These are phyloP conservation scores for Sinocyclocheilus rhinocerous DNA, from an alignment of 2,113 vertebrate species.

Conservation along the genomic window DNA sequence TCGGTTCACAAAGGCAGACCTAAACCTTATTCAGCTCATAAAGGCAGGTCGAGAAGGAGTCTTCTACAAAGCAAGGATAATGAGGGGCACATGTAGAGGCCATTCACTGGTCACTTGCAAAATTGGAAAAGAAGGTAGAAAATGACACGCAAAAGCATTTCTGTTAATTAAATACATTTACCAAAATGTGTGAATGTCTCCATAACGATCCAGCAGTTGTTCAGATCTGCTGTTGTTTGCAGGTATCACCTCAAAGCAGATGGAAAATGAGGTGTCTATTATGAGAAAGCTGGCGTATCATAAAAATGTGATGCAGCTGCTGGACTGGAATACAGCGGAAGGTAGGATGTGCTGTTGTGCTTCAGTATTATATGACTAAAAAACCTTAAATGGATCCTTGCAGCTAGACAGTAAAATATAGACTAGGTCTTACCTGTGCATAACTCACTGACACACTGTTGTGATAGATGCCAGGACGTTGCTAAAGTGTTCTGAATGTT, in stretches of 20 bases:
- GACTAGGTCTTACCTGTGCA: neutral
- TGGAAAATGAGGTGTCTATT: slow-evolving; percentile 71
- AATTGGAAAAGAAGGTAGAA: slow-evolving; percentile 75
- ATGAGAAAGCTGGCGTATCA: slow-evolving; percentile 78
- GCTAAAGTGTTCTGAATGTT: neutral
- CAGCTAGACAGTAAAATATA: neutral
- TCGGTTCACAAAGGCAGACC: slow-evolving; percentile 68
- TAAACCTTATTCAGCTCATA: slow-evolving; percentile 74
- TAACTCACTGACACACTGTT: neutral
- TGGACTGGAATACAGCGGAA: slow-evolving; percentile 74
- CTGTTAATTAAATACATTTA: neutral
- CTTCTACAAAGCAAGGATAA: slow-evolving; percentile 77
- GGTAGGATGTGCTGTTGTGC: slow-evolving; percentile 58
- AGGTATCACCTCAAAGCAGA: slow-evolving; percentile 68
- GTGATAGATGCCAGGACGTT: neutral
- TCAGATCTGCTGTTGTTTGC: slow-evolving; percentile 7
- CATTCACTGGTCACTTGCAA: slow-evolving; percentile 77
- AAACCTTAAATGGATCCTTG: neutral
- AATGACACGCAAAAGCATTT: neutral
- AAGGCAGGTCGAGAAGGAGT: slow-evolving; percentile 76
- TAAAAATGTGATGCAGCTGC: slow-evolving; percentile 76
- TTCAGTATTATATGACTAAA: neutral
- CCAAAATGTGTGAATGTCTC: neutral
- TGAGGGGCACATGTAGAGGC: slow-evolving; percentile 73
- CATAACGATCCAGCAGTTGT: neutral